These are phyloP conservation scores for Drosophila miranda DNA, from an alignment of 1,140 invertebrate genomes.

Conservation along the genomic window DNA sequence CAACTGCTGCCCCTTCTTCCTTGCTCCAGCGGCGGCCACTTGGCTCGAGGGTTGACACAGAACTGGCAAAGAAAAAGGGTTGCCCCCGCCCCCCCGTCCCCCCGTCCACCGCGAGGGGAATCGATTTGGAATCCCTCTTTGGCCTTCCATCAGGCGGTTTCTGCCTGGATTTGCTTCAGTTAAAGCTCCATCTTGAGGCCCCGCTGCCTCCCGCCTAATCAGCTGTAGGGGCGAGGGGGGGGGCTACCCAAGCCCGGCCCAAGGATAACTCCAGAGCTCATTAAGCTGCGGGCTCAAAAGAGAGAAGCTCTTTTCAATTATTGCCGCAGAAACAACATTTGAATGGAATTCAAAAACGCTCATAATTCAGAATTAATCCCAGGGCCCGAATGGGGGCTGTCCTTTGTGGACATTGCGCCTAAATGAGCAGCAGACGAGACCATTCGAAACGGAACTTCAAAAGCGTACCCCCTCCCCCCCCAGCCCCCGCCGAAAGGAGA, in stretches of 20 bases:
- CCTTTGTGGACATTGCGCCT: constrained; percentile 65
- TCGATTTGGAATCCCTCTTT: too few species aligned
- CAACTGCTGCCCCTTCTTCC: constrained; percentile 53
- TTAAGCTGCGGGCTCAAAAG: constrained; percentile 55
- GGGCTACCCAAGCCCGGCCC: too few species aligned
- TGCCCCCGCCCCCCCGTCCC: too few species aligned
- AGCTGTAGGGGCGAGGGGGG: not conserved
- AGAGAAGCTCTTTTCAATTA: constrained; percentile 46
- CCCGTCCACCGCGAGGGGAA: too few species aligned
- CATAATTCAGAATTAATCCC: constrained; percentile 77
- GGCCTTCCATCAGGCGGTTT: too few species aligned
- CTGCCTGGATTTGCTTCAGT: too few species aligned
- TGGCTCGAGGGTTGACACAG: constrained; percentile 9
- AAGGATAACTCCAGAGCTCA: constrained; percentile 33
- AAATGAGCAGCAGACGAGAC: constrained; percentile 52
- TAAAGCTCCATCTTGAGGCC: not conserved
- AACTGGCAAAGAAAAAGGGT: not conserved
- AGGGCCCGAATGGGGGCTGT: constrained; percentile 30
- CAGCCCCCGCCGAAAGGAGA: not conserved
- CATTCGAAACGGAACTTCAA: constrained; percentile 40
- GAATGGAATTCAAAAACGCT: constrained; percentile 71
- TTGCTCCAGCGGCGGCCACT: constrained; percentile 16
- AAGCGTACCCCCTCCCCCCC: not conserved
- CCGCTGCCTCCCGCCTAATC: constrained; percentile 16
- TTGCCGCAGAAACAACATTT: constrained; percentile 52